Conservation (phyloP, 1,140 invertebrate genomes). For the Drosophila nikananu region DNA sequence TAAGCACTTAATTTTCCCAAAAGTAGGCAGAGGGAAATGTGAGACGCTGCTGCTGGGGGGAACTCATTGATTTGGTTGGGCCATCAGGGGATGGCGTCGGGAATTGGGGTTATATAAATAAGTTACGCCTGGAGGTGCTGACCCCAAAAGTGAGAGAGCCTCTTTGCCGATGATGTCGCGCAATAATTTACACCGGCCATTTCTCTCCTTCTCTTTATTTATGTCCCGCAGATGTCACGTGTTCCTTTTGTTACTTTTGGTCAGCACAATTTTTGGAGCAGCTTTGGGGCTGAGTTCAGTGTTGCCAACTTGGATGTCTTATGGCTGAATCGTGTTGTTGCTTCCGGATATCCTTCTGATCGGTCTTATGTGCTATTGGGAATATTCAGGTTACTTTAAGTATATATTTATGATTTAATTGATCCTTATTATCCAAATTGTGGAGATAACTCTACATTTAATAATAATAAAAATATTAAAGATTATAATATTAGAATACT, state of each 20-base stretch:
- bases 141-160: conserved; percentile 15
- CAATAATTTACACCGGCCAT: conserved; percentile 70
- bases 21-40: conserved; percentile 16
- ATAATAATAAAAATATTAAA: too few relatives aligned
- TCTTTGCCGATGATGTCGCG: conserved; percentile 45
- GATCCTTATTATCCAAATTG: too few relatives aligned
- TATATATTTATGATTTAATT: too few relatives aligned
- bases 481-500: not conserved
- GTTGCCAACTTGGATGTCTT: not conserved
- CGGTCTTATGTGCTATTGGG: not conserved
- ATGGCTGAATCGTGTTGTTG: not conserved
- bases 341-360: not conserved
- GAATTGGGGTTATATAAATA: conserved; percentile 8
- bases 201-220: conserved; percentile 56
- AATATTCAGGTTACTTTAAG: not conserved
- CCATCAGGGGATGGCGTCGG: not conserved
- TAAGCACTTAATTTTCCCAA: conserved; percentile 72
- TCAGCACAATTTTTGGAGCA: conserved; percentile 55
- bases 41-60: not conserved
- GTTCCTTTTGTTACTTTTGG: conserved; percentile 70
- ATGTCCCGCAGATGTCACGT: conserved; percentile 78
- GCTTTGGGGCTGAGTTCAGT: not conserved
- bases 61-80: conserved; percentile 45
- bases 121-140: conserved; percentile 24
- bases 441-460: too few relatives aligned